Conservation (phyloP, 2,797 vertebrate species). For the Ateles fusciceps region DNA sequence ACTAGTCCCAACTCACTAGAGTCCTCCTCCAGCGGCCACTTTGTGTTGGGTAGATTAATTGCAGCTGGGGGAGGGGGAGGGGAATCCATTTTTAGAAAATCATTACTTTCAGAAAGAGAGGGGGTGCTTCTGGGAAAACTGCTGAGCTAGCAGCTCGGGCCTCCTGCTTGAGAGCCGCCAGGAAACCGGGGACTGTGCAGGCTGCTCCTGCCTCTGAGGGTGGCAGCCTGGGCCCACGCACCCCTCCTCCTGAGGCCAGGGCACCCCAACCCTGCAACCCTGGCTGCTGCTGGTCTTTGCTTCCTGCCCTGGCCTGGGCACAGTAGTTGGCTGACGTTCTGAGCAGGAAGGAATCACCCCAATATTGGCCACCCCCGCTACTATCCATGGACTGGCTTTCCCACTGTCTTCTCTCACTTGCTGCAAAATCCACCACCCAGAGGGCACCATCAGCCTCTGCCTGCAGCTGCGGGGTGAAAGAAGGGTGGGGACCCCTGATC, state of each 20-base stretch:
- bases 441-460: neutral
- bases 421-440: rapidly evolving
- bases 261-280: neutral
- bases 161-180: slow-evolving; percentile 25
- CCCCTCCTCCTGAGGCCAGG: neutral
- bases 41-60: slow-evolving; percentile 75
- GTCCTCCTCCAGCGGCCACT: slow-evolving; percentile 73
- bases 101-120: slow-evolving; percentile 75
- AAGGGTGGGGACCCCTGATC: no score
- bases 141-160: slow-evolving; percentile 67
- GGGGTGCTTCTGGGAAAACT: slow-evolving; percentile 68
- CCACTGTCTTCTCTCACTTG: neutral
- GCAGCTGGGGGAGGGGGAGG: slow-evolving; percentile 70
- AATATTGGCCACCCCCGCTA: no score
- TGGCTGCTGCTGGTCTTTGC: neutral
- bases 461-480: neutral
- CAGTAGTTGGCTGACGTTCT: neutral
- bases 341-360: neutral
- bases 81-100: slow-evolving; percentile 79
- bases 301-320: neutral
- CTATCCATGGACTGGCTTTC: neutral
- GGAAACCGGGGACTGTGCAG: neutral
- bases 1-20: slow-evolving; percentile 54
- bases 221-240: neutral
- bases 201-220: neutral